Conservation (phyloP, 2,888 invertebrate species). For the Slavum lentiscoides region DNA sequence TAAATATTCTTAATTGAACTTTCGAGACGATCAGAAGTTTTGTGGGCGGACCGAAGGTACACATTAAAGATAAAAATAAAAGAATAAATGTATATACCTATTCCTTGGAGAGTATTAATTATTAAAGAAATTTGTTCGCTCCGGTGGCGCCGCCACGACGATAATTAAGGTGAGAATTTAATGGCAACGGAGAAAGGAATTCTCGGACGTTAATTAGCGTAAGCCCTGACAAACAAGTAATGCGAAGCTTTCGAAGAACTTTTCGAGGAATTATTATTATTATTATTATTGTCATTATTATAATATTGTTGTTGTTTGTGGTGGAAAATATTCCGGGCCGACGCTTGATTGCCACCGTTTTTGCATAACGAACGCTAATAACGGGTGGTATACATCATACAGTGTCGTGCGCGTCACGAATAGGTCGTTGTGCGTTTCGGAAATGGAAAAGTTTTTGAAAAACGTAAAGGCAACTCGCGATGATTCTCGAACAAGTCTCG, state of each 20-base stretch:
- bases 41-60: no score
- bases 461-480: no score
- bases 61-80: no score
- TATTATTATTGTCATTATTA: slow-evolving; percentile 24
- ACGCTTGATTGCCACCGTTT: slow-evolving; percentile 16
- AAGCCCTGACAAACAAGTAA: slow-evolving; percentile 33
- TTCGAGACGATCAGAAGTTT: no score
- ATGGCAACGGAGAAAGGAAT: slow-evolving; percentile 22
- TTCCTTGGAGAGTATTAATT: slow-evolving; percentile 14
- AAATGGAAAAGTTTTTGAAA: no score
- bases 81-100: background rate
- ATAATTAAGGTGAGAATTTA: slow-evolving; percentile 43
- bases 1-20: no score
- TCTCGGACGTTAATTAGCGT: slow-evolving; percentile 42
- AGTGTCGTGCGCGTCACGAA: background rate
- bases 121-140: slow-evolving; percentile 34
- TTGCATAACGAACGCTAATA: slow-evolving; percentile 33
- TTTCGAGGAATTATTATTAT: slow-evolving; percentile 12
- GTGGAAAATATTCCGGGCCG: slow-evolving; percentile 7
- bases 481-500: no score
- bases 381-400: background rate
- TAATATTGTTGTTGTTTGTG: background rate
- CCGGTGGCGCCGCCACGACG: background rate
- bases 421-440: no score
- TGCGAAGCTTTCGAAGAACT: slow-evolving; percentile 35